phyloP scores from a whole-genome alignment of 2,888 invertebrate genomes.

The Pristionchus japonicus region DNA sequence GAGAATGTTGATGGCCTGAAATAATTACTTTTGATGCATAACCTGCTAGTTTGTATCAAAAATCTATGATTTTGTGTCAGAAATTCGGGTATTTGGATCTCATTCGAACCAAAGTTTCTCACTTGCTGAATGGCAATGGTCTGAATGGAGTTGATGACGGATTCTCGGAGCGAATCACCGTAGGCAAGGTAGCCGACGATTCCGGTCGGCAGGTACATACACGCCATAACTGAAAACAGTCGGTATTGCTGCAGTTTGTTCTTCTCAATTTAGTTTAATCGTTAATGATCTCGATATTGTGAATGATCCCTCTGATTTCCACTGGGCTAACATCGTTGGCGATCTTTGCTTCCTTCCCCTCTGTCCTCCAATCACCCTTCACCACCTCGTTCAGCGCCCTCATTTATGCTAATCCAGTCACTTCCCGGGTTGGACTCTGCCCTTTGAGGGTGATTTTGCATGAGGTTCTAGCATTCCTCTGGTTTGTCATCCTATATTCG shows the following conservation, averaged over 20 bases:
- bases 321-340: not conserved
- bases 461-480: not conserved
- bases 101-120: not conserved
- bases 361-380: not conserved
- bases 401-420: not conserved
- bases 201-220: constrained; percentile 70
- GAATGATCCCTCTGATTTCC: no score
- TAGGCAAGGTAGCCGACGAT: constrained; percentile 68
- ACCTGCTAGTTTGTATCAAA: no score
- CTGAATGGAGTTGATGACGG: constrained; percentile 67
- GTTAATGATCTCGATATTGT: no score
- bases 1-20: constrained; percentile 68
- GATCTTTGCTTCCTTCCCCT: not conserved
- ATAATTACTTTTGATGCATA: not conserved
- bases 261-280: no score
- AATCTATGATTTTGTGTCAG: no score
- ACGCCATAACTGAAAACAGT: constrained; percentile 68
- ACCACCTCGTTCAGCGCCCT: not conserved
- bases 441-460: not conserved
- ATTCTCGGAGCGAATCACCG: constrained; percentile 66
- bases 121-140: constrained; percentile 59
- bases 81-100: no score
- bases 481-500: not conserved
- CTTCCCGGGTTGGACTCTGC: not conserved
- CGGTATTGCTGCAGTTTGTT: no score